phyloP scores from a whole-genome alignment of 2,888 invertebrate species.

The Caenorhabditis angaria region DNA sequence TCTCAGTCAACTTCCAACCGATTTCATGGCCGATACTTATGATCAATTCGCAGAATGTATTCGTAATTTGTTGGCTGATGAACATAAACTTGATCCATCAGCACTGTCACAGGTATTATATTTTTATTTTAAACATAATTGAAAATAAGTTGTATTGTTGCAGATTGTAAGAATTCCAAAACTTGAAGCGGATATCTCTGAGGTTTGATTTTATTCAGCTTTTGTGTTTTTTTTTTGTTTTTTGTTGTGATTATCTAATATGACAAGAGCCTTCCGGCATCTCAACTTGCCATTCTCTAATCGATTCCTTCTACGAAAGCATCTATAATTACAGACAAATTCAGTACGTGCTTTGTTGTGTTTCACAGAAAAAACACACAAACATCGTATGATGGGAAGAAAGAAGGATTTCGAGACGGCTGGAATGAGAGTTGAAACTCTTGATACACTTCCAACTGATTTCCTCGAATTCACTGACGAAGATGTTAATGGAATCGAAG shows the following conservation, averaged over 20 bases:
- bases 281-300: conserved; percentile 2
- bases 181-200: conserved; percentile 22
- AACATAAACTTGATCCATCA: conserved; percentile 36
- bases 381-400: conserved; percentile 51
- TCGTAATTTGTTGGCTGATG: conserved; percentile 40
- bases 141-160: conserved; percentile 8
- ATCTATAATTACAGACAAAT: conserved; percentile 41
- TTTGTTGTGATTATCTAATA: background rate
- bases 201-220: conserved; percentile 9
- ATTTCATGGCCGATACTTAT: conserved; percentile 39
- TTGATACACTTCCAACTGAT: conserved; percentile 37
- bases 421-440: conserved; percentile 24
- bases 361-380: conserved; percentile 54
- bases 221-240: background rate
- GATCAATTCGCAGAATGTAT: conserved; percentile 51
- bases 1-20: conserved; percentile 38
- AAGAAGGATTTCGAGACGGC: conserved; percentile 36
- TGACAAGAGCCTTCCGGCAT: conserved; percentile 6
- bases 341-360: conserved; percentile 47
- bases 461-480: conserved; percentile 32
- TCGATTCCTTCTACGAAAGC: background rate
- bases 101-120: conserved; percentile 28
- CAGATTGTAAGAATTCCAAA: conserved; percentile 46
- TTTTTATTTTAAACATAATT: conserved; percentile 3
- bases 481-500: conserved; percentile 22